Conservation (phyloP, 2,113 vertebrate species). For the Lutjanus erythropterus region DNA sequence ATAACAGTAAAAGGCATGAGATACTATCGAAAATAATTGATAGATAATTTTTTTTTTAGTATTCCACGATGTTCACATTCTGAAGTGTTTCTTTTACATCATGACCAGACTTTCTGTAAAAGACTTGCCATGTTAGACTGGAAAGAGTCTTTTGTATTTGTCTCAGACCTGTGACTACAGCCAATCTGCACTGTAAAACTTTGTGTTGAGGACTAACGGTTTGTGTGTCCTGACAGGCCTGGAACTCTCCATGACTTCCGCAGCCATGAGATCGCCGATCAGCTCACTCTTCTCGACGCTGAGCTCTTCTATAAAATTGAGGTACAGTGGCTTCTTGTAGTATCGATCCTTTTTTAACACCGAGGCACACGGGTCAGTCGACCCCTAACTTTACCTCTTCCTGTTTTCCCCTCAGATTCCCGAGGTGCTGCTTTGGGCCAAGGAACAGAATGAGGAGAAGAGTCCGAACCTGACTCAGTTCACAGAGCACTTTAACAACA, state of each 20-base stretch:
- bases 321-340: slow-evolving; percentile 72
- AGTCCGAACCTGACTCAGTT: slow-evolving; percentile 99
- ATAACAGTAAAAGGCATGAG: no score
- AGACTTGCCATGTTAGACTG: no score
- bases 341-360: background rate
- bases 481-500: slow-evolving; percentile 99
- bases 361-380: background rate
- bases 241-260: slow-evolving; percentile 98
- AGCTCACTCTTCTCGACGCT: slow-evolving; percentile 96
- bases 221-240: slow-evolving; percentile 84
- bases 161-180: background rate
- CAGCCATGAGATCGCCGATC: slow-evolving; percentile 97
- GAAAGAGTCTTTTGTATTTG: background rate
- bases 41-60: no score
- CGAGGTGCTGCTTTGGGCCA: slow-evolving; percentile 98
- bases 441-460: slow-evolving; percentile 99
- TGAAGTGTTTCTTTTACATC: no score
- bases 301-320: slow-evolving; percentile 99
- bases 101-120: background rate
- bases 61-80: no score
- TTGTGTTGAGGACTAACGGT: background rate
- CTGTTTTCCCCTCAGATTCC: slow-evolving; percentile 88
- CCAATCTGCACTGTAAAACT: background rate
- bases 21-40: no score
- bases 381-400: background rate